Conservation (phyloP, 1,140 invertebrate species). For the Drosophila malerkotliana region DNA sequence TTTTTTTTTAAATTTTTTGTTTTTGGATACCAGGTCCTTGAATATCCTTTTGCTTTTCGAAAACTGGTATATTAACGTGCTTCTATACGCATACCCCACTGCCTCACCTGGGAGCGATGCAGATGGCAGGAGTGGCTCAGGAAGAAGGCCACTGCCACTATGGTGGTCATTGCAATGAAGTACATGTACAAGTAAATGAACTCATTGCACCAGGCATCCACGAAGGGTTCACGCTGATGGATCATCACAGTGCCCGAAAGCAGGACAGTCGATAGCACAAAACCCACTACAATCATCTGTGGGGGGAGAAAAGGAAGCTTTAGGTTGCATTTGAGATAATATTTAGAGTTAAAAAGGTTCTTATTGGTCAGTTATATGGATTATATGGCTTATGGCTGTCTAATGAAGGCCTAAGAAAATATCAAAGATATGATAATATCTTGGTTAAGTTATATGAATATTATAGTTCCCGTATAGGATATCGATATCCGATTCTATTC, state of each 20-base stretch:
- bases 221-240: slow-evolving; percentile 42
- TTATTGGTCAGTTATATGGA: not conserved
- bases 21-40: not conserved
- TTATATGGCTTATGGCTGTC: not conserved
- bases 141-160: slow-evolving; percentile 44
- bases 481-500: too few species aligned
- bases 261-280: slow-evolving; percentile 26
- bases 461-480: too few species aligned
- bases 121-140: slow-evolving; percentile 37
- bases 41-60: not conserved
- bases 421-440: too few species aligned
- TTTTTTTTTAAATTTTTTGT: not conserved
- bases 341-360: too few species aligned
- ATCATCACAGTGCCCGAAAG: slow-evolving; percentile 33
- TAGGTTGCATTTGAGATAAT: too few species aligned
- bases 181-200: slow-evolving; percentile 45
- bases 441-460: too few species aligned
- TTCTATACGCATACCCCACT: not conserved
- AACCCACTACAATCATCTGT: slow-evolving; percentile 58
- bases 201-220: slow-evolving; percentile 54
- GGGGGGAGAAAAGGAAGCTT: not conserved
- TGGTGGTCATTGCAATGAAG: slow-evolving; percentile 49
- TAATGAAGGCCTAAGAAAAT: too few species aligned
- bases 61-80: not conserved
- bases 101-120: not conserved